phyloP scores from a whole-genome alignment of 1,140 invertebrate species.

The Cepaea nemoralis region DNA sequence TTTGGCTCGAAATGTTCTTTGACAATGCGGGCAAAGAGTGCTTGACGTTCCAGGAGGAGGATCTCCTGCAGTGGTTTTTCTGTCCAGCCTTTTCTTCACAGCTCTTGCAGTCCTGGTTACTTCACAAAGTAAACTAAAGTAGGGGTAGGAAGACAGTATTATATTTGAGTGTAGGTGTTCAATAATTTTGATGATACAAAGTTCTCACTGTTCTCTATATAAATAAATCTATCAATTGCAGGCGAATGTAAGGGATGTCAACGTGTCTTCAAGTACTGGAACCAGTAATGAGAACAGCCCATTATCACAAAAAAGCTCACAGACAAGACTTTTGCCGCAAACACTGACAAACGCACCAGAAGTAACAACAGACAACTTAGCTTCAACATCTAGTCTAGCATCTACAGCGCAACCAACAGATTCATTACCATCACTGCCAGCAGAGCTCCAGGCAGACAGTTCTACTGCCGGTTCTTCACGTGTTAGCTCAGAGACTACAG shows the following conservation, averaged over 20 bases:
- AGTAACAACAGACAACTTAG: constrained; percentile 8
- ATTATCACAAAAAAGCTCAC: background rate
- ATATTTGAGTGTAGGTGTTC: too few relatives aligned
- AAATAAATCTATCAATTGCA: background rate
- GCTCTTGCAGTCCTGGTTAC: too few relatives aligned
- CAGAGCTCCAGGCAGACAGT: background rate
- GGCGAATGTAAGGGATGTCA: constrained; percentile 24
- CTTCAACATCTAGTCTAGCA: background rate
- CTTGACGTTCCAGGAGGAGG: too few relatives aligned
- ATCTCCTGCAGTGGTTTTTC: too few relatives aligned
- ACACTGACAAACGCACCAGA: background rate
- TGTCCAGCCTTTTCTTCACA: too few relatives aligned
- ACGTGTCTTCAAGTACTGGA: background rate
- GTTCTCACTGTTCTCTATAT: too few relatives aligned
- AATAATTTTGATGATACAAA: too few relatives aligned
- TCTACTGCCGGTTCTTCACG: background rate
- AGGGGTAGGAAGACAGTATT: too few relatives aligned
- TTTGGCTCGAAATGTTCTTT: too few relatives aligned
- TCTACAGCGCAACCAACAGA: background rate
- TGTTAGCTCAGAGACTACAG: background rate
- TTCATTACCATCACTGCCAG: background rate
- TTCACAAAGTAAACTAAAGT: too few relatives aligned
- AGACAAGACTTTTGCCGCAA: background rate
- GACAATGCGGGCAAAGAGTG: too few relatives aligned
- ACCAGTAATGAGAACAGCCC: background rate